Conservation (phyloP, 2,113 vertebrate species). For the Trochalopteron elliotii region DNA sequence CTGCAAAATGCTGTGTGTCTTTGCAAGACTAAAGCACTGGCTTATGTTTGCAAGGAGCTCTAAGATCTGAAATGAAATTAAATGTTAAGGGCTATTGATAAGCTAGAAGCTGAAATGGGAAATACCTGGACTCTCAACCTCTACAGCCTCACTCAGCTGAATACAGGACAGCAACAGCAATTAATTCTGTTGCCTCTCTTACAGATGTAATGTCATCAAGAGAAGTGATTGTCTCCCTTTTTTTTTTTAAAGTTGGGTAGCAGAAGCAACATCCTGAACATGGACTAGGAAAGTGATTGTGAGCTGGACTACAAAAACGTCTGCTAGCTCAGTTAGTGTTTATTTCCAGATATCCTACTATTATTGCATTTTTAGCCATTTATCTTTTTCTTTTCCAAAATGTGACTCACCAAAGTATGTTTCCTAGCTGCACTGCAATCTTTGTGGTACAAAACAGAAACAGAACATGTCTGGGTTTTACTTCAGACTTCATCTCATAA, state of each 20-base stretch:
- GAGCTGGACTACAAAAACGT: not conserved
- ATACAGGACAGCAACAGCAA: not conserved
- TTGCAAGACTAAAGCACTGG: not conserved
- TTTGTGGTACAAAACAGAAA: slow-evolving; percentile 49
- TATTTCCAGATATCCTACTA: not conserved
- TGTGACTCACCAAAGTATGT: slow-evolving; percentile 44
- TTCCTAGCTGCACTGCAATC: slow-evolving; percentile 20
- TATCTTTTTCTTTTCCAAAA: slow-evolving; percentile 51
- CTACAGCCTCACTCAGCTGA: not conserved
- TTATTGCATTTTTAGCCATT: slow-evolving; percentile 29
- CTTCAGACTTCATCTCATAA: slow-evolving; percentile 32
- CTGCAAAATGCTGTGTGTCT: not conserved
- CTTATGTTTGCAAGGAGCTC: not conserved
- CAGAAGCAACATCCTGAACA: not conserved
- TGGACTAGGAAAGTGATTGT: not conserved
- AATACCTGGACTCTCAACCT: not conserved
- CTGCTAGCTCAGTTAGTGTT: slow-evolving; percentile 4
- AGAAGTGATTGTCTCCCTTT: not conserved
- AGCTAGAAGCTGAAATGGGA: not conserved
- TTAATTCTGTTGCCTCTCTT: not conserved
- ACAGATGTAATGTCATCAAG: not conserved
- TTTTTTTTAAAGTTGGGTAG: not conserved
- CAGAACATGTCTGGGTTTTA: slow-evolving; percentile 39
- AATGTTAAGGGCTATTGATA: not conserved
- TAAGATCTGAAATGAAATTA: not conserved